Base-by-base conservation (phyloP, 2,888 invertebrate genomes). In the Cerastoderma edule region DNA sequence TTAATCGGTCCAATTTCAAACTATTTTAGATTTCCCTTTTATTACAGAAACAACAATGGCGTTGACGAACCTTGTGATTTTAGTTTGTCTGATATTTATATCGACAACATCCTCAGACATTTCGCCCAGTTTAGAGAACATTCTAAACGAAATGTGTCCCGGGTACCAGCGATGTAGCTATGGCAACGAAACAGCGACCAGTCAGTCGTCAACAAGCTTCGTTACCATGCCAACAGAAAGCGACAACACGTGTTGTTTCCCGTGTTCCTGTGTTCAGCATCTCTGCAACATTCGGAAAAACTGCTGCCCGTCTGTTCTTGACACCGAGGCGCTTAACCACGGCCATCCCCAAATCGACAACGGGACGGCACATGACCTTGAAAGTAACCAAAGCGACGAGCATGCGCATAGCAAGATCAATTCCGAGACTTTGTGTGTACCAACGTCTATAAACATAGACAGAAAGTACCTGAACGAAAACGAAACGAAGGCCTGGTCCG, bases 281-380 rank as follows among this genome's bases (percentile, higher is more conserved):
- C 33, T 53, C 16, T 76, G 76, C 33, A 16, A 2, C 19, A 16
- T 22, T 22, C 65, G 39, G 27, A 65, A 71, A 13, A 72, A 68
- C 39, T 76, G 76, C 33, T 76, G 76, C 39, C 75, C 75, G 4
- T 10, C 53, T 64, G 24, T 68, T 10, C 27, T 22, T 2, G 46
- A 46, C 19, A 3, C 46, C 22, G 16, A 46, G 22, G 22, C 46
- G 4, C n/a, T 4, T 13, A 13, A 46, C 46, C 19, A 46, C 22
- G 4, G 4, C 16, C n/a, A 13, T 46, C 39, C 8, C 8, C 39
- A 39, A 39, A 39, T 16, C 39, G 46, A 3, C 16, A 22, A 46
- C 46, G 16, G 22, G 4, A 46, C 22, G 2, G n/a, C 8, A 39
- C 30, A 56, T 44, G 8, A 4, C 0, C 27, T 16, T 27, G 28